These are phyloP conservation scores for Dromiciops gliroides DNA, from an alignment of 2,113 vertebrate genomes.

Conservation along the genomic window DNA sequence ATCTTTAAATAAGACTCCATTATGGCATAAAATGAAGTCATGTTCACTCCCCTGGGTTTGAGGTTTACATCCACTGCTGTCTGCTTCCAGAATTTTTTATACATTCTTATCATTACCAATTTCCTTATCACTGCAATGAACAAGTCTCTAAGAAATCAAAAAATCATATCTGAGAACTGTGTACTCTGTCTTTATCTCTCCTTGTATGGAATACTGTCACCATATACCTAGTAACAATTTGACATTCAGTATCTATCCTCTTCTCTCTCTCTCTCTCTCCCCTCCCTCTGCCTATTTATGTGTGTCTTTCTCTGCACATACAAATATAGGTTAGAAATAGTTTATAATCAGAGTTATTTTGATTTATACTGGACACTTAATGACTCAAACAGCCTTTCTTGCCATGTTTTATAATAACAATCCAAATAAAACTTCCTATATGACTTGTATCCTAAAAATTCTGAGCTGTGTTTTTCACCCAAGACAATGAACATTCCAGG, in stretches of 20 bases:
- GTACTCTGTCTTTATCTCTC: background rate
- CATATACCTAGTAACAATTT: background rate
- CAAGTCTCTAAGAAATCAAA: background rate
- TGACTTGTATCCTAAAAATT: background rate
- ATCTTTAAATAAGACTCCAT: background rate
- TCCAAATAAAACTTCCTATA: background rate
- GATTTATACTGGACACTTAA: background rate
- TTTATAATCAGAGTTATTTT: background rate
- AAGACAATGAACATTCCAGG: slow-evolving; percentile 9
- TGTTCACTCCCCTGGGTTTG: background rate
- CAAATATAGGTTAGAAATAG: background rate
- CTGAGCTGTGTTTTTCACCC: background rate
- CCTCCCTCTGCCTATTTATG: background rate
- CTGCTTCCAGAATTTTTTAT: background rate
- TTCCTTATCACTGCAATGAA: background rate
- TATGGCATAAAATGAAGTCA: background rate
- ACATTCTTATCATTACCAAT: background rate
- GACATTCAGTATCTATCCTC: background rate
- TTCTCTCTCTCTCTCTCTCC: background rate
- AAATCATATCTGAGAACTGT: background rate
- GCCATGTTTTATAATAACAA: background rate
- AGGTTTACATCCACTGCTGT: background rate
- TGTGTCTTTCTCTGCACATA: background rate
- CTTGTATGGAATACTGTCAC: background rate
- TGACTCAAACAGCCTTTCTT: background rate